A percentile compares a stretch with the other conserved stretches of the same genome.
These are phyloP conservation scores for Acinonyx jubatus DNA, from an alignment of 2,113 vertebrate species.

Conservation along the genomic window DNA sequence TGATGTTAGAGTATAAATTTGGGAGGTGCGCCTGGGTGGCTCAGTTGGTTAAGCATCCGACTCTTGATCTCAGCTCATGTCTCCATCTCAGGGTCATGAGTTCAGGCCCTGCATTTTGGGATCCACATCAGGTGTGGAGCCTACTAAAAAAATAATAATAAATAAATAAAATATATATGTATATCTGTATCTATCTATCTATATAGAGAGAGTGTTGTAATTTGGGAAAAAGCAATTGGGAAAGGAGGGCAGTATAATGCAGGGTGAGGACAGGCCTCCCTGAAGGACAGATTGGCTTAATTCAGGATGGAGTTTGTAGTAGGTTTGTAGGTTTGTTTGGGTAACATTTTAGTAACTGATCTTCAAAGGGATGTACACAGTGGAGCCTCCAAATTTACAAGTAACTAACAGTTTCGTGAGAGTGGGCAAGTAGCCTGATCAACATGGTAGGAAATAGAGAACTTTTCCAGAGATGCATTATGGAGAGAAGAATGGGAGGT, in stretches of 20 bases:
- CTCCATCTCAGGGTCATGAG: too few relatives aligned
- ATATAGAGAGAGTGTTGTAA: neutral
- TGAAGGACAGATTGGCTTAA: neutral
- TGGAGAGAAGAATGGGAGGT: neutral
- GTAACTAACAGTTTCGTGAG: neutral
- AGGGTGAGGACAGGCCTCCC: neutral
- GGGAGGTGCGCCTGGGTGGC: too few relatives aligned
- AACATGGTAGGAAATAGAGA: neutral
- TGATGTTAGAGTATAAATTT: neutral
- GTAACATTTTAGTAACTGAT: constrained; percentile 10
- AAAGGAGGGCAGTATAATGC: neutral
- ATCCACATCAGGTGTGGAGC: too few relatives aligned
- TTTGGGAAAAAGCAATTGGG: constrained; percentile 24
- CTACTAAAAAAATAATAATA: too few relatives aligned
- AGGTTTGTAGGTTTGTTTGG: neutral
- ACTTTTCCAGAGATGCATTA: neutral
- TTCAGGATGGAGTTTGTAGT: neutral
- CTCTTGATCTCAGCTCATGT: too few relatives aligned
- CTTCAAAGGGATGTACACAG: neutral
- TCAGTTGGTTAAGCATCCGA: too few relatives aligned
- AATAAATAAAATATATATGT: too few relatives aligned
- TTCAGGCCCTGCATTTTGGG: too few relatives aligned
- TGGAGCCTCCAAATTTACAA: neutral
- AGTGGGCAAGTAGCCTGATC: neutral
- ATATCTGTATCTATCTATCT: too few relatives aligned